These are phyloP conservation scores for Urocolius indicus DNA, from an alignment of 2,113 vertebrate species.

Conservation along the genomic window DNA sequence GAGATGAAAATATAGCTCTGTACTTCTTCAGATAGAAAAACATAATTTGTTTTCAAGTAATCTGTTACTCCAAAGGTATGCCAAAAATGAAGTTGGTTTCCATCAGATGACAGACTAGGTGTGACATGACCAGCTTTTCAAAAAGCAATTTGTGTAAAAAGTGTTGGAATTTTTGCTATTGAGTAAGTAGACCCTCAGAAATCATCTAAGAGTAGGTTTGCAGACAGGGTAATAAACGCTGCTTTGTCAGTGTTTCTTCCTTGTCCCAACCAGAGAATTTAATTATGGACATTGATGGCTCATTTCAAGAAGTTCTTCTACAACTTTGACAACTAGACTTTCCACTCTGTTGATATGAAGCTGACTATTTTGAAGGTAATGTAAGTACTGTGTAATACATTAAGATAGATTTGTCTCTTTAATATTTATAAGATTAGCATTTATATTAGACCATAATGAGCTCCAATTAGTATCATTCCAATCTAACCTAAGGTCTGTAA, in stretches of 20 bases:
- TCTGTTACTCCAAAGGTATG: not conserved
- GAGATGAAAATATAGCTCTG: not conserved
- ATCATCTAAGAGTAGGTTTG: not conserved
- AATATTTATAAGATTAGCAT: slow-evolving; percentile 77
- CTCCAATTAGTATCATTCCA: slow-evolving; percentile 73
- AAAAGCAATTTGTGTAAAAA: not conserved
- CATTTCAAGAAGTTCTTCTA: slow-evolving; percentile 11
- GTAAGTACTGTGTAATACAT: slow-evolving; percentile 53
- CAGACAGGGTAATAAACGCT: not conserved
- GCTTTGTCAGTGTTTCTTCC: not conserved
- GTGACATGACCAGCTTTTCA: not conserved
- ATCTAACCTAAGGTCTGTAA: slow-evolving; percentile 68
- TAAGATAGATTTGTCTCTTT: slow-evolving; percentile 68
- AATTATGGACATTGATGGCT: not conserved
- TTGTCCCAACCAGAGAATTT: not conserved
- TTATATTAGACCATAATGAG: slow-evolving; percentile 75
- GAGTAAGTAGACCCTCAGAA: not conserved
- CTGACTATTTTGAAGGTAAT: slow-evolving; percentile 62
- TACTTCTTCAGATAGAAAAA: not conserved
- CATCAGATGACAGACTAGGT: not conserved
- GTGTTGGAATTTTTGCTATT: not conserved
- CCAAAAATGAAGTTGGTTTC: not conserved
- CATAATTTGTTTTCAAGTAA: not conserved
- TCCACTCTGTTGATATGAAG: slow-evolving; percentile 54
- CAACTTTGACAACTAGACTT: slow-evolving; percentile 46